Percentiles rank a stretch among this genome's conserved stretches.
phyloP scores from a whole-genome alignment of 2,797 vertebrate species.

The Falco concolor region DNA sequence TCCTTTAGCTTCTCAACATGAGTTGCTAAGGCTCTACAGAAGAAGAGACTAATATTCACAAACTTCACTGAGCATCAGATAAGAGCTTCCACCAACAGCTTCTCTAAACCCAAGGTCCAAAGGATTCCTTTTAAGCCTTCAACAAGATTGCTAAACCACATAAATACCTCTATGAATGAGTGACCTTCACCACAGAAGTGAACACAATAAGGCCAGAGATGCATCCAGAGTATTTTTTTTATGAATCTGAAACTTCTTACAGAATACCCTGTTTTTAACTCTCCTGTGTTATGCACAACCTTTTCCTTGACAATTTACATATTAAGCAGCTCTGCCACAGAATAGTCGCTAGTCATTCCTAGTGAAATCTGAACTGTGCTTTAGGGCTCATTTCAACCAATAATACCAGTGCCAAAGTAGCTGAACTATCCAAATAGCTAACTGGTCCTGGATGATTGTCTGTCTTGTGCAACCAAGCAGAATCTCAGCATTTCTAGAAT shows the following conservation, averaged over 20 bases:
- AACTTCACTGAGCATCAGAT: background rate
- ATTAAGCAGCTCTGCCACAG: background rate
- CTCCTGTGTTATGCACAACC: background rate
- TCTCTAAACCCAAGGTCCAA: background rate
- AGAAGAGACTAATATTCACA: background rate
- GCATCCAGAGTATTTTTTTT: background rate
- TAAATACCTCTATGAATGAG: background rate
- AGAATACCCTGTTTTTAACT: background rate
- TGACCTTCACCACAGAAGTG: background rate
- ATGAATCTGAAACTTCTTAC: background rate
- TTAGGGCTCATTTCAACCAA: background rate
- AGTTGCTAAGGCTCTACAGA: background rate
- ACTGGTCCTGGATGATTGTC: background rate
- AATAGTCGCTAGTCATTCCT: background rate
- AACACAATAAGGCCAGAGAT: background rate
- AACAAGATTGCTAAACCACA: background rate
- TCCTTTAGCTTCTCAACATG: background rate
- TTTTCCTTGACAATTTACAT: background rate
- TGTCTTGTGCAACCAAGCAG: background rate
- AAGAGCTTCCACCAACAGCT: background rate
- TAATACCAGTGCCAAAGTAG: background rate
- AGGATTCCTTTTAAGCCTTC: background rate
- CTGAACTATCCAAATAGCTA: background rate
- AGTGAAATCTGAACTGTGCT: background rate
- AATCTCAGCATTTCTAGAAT: background rate